Evolutionary conservation across 2,888 invertebrate species (phyloP).

Genomic region (Invenusta paracnida): DNA sequence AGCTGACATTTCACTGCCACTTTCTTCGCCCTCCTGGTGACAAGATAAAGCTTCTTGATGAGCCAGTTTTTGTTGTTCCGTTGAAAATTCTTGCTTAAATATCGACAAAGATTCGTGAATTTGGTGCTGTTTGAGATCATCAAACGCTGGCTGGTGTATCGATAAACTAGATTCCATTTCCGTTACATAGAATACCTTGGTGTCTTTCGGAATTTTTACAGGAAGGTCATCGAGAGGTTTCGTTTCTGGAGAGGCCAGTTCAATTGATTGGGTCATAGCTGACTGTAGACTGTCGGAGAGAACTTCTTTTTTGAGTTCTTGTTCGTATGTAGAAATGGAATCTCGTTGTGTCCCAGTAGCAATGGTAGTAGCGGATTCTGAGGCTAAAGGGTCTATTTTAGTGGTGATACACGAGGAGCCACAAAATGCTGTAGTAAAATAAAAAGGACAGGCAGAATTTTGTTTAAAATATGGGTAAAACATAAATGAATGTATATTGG

Average conservation of each 20-base stretch:
- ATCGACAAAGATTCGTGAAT: not conserved
- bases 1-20: conserved; percentile 29
- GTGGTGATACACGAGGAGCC: not conserved
- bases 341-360: no score
- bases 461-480: not conserved
- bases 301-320: not conserved
- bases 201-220: not conserved
- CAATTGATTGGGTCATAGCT: not conserved
- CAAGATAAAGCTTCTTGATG: not conserved
- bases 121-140: not conserved
- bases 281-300: not conserved
- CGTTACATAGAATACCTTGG: not conserved
- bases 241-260: not conserved
- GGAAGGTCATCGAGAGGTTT: not conserved
- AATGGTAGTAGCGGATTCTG: not conserved
- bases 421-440: conserved; percentile 8
- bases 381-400: not conserved
- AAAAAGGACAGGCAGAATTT: not conserved
- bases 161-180: not conserved
- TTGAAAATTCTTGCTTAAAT: not conserved
- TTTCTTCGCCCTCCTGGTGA: not conserved
- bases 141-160: not conserved
- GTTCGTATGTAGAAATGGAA: not conserved
- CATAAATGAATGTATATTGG: no score
- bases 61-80: not conserved